Evolutionary conservation across 2,888 invertebrate species (phyloP), one percentile per base, ranked within the genome.

Genomic region (Orgyia antiqua): DNA sequence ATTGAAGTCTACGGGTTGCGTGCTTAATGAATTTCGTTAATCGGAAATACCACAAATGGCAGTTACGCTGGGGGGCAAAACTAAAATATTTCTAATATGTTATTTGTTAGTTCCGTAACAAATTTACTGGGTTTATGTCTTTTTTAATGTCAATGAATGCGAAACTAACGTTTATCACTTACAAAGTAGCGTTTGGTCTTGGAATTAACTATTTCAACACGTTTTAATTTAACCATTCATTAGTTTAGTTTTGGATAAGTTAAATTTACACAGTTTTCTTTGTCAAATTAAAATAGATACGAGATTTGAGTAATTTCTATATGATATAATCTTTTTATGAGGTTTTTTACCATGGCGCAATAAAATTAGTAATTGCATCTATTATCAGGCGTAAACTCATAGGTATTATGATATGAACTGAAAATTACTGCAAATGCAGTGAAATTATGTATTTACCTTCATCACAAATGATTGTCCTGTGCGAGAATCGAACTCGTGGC

Each of bases 41-140:
- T 73, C 79, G 78, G 82, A 82, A 82, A 82, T 80, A 68, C 82
- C 78, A 54, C 72, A 71, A 74, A 63, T 58, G 61, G 42, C 58
- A 36, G 52, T 47, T 58, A 42, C 46, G 56, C 48, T 64, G 68
- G 66, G 64, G 72, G 71, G 75, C 51, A 66, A 42, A 42, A 32
- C 38, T 39, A 36, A 42, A 39, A 45, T 49, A 29, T 45, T 19
- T 27, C 29, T 44, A 39, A 45, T 48, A 50, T 45, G 37, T 44
- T 29, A 36, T 36, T 33, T 47, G 39, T 39, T 41, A 41, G 31
- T 38, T 51, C 31, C 30, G 29, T 39, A 24, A 27, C 26, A 35
- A 32, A 40, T 51, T 51, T 37, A 5, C 23, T 32, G 35, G 20
- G 21, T 47, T 51, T 51, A 47, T 51, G 30, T 39, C 13, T 15